Percentiles rank a stretch among this genome's conserved stretches.
Conservation (phyloP, 2,113 vertebrate genomes). For the Ranitomeya imitator region DNA sequence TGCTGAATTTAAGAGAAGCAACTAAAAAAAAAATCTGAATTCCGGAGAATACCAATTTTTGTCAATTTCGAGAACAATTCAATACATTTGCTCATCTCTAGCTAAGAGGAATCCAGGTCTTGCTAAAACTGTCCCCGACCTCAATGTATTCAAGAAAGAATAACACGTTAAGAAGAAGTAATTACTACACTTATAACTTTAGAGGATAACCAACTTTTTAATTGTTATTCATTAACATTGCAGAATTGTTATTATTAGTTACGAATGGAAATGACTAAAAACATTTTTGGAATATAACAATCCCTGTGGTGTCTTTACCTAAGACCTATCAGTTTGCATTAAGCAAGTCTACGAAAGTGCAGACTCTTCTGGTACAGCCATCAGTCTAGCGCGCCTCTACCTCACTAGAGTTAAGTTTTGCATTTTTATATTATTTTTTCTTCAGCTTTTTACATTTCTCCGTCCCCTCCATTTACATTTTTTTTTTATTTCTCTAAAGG, state of each 20-base stretch:
- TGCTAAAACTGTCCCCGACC: too few relatives aligned
- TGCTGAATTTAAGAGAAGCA: too few relatives aligned
- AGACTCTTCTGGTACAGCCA: not conserved
- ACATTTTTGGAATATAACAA: not conserved
- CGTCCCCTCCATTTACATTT: not conserved
- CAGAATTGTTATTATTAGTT: not conserved
- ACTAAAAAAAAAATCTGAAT: too few relatives aligned
- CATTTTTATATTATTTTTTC: conserved; percentile 23
- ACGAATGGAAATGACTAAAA: not conserved
- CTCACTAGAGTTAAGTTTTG: conserved; percentile 35
- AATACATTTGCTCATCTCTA: too few relatives aligned
- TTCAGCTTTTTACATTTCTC: conserved; percentile 13
- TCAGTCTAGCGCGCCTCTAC: not conserved
- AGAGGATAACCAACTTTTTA: not conserved
- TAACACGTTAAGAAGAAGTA: too few relatives aligned
- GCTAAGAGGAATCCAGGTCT: too few relatives aligned
- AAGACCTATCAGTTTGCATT: not conserved
- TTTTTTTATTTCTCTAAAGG: conserved; percentile 26
- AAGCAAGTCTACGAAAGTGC: not conserved
- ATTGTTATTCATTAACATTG: not conserved
- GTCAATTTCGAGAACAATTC: too few relatives aligned
- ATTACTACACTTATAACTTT: too few relatives aligned
- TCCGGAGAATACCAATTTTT: too few relatives aligned
- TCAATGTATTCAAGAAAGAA: too few relatives aligned
- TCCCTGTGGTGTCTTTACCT: not conserved